Conservation (phyloP, 2,113 vertebrate genomes). For the Hippocampus zosterae region DNA sequence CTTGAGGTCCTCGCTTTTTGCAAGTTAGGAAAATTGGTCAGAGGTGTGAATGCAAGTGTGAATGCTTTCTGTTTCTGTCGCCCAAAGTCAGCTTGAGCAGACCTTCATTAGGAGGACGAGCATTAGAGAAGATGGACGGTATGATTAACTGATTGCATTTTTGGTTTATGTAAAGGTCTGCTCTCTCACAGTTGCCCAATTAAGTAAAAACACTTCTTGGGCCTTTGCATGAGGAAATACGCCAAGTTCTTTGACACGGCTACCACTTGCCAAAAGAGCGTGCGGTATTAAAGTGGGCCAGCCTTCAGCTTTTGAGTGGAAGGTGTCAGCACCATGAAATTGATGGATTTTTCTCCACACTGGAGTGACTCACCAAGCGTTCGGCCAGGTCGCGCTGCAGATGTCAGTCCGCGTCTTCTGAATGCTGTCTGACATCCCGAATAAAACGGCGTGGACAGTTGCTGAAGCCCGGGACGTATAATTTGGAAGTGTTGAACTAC, state of each 20-base stretch:
- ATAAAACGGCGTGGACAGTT: slow-evolving; percentile 28
- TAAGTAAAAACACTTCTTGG: background rate
- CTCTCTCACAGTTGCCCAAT: background rate
- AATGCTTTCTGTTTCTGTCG: no score
- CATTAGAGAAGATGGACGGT: background rate
- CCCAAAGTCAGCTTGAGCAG: background rate
- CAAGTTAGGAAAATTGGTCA: no score
- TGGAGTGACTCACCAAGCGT: slow-evolving; percentile 45
- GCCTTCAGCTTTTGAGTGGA: slow-evolving; percentile 25
- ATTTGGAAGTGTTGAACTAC: slow-evolving; percentile 21
- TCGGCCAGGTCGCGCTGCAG: slow-evolving; percentile 25
- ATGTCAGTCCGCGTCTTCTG: slow-evolving; percentile 40
- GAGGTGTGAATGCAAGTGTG: no score
- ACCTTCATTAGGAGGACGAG: no score
- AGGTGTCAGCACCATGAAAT: slow-evolving; percentile 27
- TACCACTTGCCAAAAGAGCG: background rate
- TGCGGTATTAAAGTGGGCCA: background rate
- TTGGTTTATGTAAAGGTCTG: background rate
- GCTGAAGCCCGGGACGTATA: slow-evolving; percentile 15
- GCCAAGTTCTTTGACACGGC: background rate
- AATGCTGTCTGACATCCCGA: slow-evolving; percentile 41
- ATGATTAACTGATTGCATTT: background rate
- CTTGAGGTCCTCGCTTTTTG: no score
- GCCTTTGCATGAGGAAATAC: background rate
- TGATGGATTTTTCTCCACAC: slow-evolving; percentile 31